Evolutionary conservation across 2,888 invertebrate species (phyloP), one percentile per base, ranked within the genome.

Genomic region (Acheta domesticus): DNA sequence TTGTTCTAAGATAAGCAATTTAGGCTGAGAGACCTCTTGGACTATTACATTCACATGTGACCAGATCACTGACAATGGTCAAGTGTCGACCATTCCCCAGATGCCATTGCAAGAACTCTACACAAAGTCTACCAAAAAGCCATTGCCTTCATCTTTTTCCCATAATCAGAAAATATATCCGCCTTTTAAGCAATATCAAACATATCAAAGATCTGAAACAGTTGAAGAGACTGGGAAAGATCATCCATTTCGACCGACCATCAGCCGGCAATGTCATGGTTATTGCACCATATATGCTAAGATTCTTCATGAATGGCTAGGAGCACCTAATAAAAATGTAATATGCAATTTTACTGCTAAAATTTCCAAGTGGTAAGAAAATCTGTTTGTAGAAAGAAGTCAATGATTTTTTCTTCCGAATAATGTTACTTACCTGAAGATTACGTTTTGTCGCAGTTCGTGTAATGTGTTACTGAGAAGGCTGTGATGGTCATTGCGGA

Each of bases 271-370:
- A 82, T 94, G 94, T 83, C 94, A 94, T 0, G 89, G 89, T 23
- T 89, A 91, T 80, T 92, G 92, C 84, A 90, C 91, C 83, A 92
- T 92, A 0, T 89, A 89, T 77, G 86, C 93, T 80, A 88, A 91
- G 84, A 87, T 91, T 8, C 89, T 89, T 79, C 89, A 90, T 83
- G 89, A 89, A 77, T 89, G 88, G 81, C 89, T 89, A 82, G 90
- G 89, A 49, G 88, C 20, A 20, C 74, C 78, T 4, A 80, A 81
- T 79, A 89, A 87, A 84, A 88, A 89, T 0, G 88, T 91, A n/a
- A n/a, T 62, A 14, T 91, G 91, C 89, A 90, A 91, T 81, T 36
- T 36, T 36, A 36, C 36, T 8, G 36, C 36, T 36, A 8, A 36
- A 36, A 36, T 4, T 36, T 36, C 36, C 36, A 8, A 8, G 36